phyloP scores from a whole-genome alignment of 2,113 vertebrate genomes.

The Quiscalus mexicanus region DNA sequence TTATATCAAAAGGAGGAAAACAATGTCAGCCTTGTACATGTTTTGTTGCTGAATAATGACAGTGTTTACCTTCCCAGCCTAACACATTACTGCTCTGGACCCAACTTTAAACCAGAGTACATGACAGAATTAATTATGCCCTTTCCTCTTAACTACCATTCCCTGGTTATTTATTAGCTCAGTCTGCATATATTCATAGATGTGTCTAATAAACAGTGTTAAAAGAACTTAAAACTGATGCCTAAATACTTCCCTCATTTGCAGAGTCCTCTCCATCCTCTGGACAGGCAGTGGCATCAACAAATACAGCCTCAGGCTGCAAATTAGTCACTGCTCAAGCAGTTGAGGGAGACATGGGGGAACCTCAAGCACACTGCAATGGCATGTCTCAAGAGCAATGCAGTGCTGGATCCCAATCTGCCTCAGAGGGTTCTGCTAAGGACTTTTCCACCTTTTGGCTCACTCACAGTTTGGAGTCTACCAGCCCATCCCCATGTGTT shows the following conservation, averaged over 20 bases:
- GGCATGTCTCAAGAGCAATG: fast-evolving
- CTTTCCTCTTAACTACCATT: constrained; percentile 53
- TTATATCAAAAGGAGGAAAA: constrained; percentile 61
- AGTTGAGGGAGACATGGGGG: background rate
- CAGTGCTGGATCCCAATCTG: background rate
- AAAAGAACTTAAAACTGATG: constrained; percentile 8
- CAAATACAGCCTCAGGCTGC: background rate
- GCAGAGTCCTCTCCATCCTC: background rate
- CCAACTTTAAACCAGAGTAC: constrained; percentile 54
- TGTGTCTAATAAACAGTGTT: background rate
- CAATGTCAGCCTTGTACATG: background rate
- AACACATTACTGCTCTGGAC: constrained; percentile 54
- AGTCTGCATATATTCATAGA: constrained; percentile 25
- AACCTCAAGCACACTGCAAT: fast-evolving
- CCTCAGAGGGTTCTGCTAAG: background rate
- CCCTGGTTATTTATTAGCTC: constrained; percentile 59
- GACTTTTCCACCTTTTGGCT: background rate
- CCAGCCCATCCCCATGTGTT: fast-evolving
- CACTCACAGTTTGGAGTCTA: background rate
- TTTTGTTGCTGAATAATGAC: constrained; percentile 52
- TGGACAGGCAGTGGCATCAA: background rate
- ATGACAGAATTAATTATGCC: constrained; percentile 56
- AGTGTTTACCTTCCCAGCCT: constrained; percentile 63
- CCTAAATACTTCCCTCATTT: background rate
- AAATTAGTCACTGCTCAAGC: background rate